Base-by-base conservation (phyloP, 1,140 invertebrate species). In the Meloidogyne chitwoodi region DNA sequence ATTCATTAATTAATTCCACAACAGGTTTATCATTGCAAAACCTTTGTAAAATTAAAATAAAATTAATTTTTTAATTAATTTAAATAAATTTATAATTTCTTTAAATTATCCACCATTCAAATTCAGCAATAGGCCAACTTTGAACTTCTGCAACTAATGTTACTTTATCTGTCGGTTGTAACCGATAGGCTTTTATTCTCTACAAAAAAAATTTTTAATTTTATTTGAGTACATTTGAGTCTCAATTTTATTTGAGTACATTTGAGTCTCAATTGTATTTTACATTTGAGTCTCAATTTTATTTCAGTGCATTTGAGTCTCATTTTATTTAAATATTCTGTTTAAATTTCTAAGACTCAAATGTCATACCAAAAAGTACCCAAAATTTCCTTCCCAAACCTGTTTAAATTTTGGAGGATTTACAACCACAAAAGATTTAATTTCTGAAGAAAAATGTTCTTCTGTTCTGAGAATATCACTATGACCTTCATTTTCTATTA, bases 81-180 rank as follows among this genome's bases (percentile, higher is more conserved):
- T 65, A 27, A 24, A 29, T 14, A 26, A 11, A 22, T 22, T 19
- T 22, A 34, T 16, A n/a, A 26, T 26, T 61, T 70, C 4, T 34
- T 26, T 22, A 19, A 62, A 70, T 12, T 19, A n/a, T 5, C 24
- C 5, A 73, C 70, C 70, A 73, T 62, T 73, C 27, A 64, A 73
- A 63, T 62, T 73, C 29, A 29, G 70, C 70, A 24, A 63, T 11
- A 19, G 84, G 81, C 31, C 80, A 81, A 62, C 76, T 79, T n/a
- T 67, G 67, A 29, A 85, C 84, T 76, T 85, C 84, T n/a, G 84
- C 84, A n/a, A 84, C 84, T 19, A 85, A 74, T 12, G 84, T 86
- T 26, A 84, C 61, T 24, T 75, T 81, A 74, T 85, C 84, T 10
- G 84, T 74, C 11, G 81, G 67, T 38, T 81, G 74, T 22, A 85